Percentiles rank a stretch among this genome's conserved stretches.
phyloP scores from a whole-genome alignment of 1,140 invertebrate species.

The Epicauta chinensis region DNA sequence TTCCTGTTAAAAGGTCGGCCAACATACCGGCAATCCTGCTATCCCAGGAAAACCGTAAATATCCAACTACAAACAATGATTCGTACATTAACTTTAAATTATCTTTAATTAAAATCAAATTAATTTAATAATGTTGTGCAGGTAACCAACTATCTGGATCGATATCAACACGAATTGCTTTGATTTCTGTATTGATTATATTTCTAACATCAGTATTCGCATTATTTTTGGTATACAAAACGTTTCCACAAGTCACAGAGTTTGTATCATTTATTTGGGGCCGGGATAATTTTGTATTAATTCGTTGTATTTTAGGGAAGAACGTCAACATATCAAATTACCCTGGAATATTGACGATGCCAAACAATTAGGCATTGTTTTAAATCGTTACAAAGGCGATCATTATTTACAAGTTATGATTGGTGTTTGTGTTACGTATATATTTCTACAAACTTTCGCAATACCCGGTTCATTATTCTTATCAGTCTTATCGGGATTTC shows the following conservation, averaged over 20 bases:
- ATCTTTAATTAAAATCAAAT: too few relatives aligned
- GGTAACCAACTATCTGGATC: too few relatives aligned
- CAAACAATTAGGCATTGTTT: constrained; percentile 84
- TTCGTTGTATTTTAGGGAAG: constrained; percentile 65
- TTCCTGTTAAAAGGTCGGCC: constrained; percentile 20
- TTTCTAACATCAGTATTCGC: constrained; percentile 57
- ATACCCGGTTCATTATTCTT: constrained; percentile 98
- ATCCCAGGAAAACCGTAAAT: background rate
- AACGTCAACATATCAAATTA: constrained; percentile 82
- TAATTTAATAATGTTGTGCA: too few relatives aligned
- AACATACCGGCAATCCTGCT: constrained; percentile 18
- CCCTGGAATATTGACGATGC: constrained; percentile 94
- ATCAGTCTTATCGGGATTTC: constrained; percentile 94
- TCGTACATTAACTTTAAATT: too few relatives aligned
- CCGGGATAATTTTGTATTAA: background rate
- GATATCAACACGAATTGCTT: constrained; percentile 45
- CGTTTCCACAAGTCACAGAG: constrained; percentile 76
- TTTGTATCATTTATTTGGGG: constrained; percentile 38
- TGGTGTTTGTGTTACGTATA: constrained; percentile 87
- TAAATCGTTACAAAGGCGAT: constrained; percentile 89
- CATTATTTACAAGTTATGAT: constrained; percentile 89
- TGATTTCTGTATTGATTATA: constrained; percentile 54
- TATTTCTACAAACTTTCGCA: constrained; percentile 98
- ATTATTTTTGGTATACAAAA: constrained; percentile 62
- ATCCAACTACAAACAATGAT: too few relatives aligned